These are phyloP conservation scores for Andrena minutula DNA, from an alignment of 2,888 invertebrate species.

Conservation along the genomic window DNA sequence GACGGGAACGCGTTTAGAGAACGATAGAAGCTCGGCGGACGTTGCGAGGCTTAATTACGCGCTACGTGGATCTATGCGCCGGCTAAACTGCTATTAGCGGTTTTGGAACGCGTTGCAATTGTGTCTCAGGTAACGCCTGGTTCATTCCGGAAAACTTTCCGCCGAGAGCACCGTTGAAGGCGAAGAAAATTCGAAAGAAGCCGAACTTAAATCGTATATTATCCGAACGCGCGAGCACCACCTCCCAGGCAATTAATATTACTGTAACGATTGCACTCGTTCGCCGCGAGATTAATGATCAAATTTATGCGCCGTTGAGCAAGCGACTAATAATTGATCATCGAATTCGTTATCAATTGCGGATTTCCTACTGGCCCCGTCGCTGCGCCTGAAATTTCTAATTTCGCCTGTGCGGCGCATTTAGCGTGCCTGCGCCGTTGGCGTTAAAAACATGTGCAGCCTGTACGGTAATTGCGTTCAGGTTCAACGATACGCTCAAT, in stretches of 20 bases:
- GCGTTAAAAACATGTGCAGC: constrained; percentile 12
- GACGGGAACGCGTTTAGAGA: constrained; percentile 39
- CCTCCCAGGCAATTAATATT: background rate
- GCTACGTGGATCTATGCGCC: constrained; percentile 56
- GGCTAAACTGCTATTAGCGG: constrained; percentile 70
- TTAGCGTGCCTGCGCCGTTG: background rate
- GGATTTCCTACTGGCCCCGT: constrained; percentile 7
- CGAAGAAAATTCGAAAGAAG: background rate
- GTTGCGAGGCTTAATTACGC: constrained; percentile 65
- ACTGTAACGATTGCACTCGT: background rate
- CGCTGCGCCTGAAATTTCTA: constrained; percentile 9
- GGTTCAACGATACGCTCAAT: background rate
- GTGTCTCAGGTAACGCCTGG: background rate
- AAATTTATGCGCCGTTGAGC: constrained; percentile 25
- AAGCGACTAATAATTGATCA: constrained; percentile 19
- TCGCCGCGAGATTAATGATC: constrained; percentile 27
- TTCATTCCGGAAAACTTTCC: constrained; percentile 1
- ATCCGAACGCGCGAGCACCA: background rate
- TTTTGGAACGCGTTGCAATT: constrained; percentile 43
- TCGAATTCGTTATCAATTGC: constrained; percentile 31
- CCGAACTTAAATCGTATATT: background rate
- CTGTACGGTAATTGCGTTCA: background rate
- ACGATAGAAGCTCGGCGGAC: constrained; percentile 35
- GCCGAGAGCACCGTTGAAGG: background rate
- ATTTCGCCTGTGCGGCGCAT: background rate